These are phyloP conservation scores for Larimichthys crocea DNA, from an alignment of 2,113 vertebrate species.

Conservation along the genomic window DNA sequence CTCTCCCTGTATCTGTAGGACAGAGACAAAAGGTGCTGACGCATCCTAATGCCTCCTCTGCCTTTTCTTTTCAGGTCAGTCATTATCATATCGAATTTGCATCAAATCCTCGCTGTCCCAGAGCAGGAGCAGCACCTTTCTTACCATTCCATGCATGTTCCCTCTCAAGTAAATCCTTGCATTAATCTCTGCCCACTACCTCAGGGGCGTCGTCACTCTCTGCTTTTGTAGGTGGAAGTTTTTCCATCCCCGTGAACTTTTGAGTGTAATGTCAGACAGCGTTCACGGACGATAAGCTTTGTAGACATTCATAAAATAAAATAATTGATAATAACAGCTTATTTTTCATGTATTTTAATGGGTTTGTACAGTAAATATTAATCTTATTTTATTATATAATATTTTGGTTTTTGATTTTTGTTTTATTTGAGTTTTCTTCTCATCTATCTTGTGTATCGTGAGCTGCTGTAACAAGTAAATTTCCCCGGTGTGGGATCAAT, in stretches of 20 bases:
- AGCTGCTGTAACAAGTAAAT: no score
- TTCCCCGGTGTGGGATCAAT: no score
- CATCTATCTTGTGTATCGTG: no score
- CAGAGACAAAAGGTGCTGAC: conserved; percentile 67
- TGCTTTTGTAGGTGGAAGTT: conserved; percentile 23
- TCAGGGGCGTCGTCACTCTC: conserved; percentile 26
- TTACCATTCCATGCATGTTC: conserved; percentile 69
- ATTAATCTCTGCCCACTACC: conserved; percentile 58
- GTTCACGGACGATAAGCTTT: neutral
- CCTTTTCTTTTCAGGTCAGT: conserved; percentile 49
- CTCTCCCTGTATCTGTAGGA: conserved; percentile 28
- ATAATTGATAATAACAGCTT: neutral
- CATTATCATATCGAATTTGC: conserved; percentile 75
- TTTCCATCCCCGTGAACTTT: conserved; percentile 16
- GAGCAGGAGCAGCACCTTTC: conserved; percentile 52
- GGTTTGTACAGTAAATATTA: neutral
- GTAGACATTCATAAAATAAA: neutral
- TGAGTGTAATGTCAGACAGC: neutral
- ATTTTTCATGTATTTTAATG: neutral
- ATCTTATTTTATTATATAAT: no score
- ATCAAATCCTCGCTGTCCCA: conserved; percentile 61
- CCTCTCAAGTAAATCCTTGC: conserved; percentile 50
- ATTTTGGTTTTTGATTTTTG: no score
- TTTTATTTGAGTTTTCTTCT: no score
- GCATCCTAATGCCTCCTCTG: conserved; percentile 46